phyloP scores from a whole-genome alignment of 92 coral and sea anemone genomes.

The Epizoanthus ramosus region DNA sequence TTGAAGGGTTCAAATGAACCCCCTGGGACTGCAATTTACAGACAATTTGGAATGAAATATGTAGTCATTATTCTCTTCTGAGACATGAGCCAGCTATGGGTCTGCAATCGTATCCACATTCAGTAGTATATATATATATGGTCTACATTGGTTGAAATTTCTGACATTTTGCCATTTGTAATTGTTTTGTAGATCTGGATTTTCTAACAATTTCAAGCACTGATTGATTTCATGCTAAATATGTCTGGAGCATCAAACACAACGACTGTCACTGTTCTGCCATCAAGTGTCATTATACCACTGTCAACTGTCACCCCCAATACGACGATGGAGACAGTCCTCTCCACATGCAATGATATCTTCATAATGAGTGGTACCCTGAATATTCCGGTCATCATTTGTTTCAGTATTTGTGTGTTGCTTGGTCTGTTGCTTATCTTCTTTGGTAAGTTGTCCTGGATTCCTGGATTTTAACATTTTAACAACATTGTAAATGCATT shows the following conservation, averaged over 20 bases:
- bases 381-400: constrained; percentile 18
- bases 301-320: constrained; percentile 7
- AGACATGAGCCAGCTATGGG: no score
- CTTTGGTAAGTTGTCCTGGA: constrained; percentile 19
- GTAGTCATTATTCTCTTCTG: no score
- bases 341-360: constrained; percentile 21
- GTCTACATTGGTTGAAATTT: no score
- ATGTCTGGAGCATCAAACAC: constrained; percentile 18
- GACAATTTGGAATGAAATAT: no score
- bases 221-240: not conserved
- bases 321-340: constrained; percentile 10
- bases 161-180: no score
- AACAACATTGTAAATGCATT: no score
- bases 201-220: not conserved
- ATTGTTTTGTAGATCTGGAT: constrained; percentile 16
- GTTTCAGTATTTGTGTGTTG: constrained; percentile 30
- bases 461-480: no score
- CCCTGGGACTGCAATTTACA: no score
- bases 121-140: no score
- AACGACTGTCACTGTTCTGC: not conserved
- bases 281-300: not conserved
- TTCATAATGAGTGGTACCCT: constrained; percentile 5
- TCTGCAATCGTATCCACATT: no score
- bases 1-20: no score
- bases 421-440: constrained; percentile 28